A percentile compares a stretch with the other conserved stretches of the same genome.
These are phyloP conservation scores for Gymnobelideus leadbeateri DNA, from an alignment of 2,113 vertebrate genomes.

Conservation along the genomic window DNA sequence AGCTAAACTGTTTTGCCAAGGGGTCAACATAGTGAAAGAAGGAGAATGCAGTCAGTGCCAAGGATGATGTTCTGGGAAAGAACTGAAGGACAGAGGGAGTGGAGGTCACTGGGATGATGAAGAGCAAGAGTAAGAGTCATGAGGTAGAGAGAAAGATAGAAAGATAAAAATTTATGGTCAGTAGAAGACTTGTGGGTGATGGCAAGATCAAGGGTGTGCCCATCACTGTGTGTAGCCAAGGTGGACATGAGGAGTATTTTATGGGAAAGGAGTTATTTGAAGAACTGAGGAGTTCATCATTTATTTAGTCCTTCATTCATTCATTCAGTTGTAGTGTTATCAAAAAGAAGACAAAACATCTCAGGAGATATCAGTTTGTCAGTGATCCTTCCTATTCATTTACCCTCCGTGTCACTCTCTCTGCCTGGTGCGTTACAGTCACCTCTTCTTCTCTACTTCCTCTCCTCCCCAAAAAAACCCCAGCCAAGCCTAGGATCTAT, in stretches of 20 bases:
- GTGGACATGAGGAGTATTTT: too few relatives aligned
- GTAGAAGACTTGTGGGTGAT: not conserved
- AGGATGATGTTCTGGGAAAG: not conserved
- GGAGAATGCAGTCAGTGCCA: not conserved
- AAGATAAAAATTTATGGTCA: not conserved
- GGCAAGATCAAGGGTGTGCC: not conserved
- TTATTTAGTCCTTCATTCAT: not conserved
- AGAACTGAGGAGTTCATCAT: not conserved
- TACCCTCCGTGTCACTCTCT: too few relatives aligned
- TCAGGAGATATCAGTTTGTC: not conserved
- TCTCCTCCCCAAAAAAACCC: not conserved
- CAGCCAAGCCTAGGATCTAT: not conserved
- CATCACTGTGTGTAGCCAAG: too few relatives aligned
- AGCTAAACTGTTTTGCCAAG: not conserved
- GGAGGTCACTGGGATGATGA: too few relatives aligned
- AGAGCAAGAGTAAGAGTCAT: too few relatives aligned
- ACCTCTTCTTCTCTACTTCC: not conserved
- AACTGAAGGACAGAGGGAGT: not conserved
- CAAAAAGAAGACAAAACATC: constrained; percentile 9
- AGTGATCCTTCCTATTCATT: not conserved
- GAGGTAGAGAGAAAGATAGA: not conserved
- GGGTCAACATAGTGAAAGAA: too few relatives aligned
- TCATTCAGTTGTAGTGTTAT: constrained; percentile 5
- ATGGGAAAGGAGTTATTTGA: not conserved
- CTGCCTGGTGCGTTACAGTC: not conserved